Base-by-base conservation (phyloP, 2,888 invertebrate genomes). In the Diplazon laetatorius region DNA sequence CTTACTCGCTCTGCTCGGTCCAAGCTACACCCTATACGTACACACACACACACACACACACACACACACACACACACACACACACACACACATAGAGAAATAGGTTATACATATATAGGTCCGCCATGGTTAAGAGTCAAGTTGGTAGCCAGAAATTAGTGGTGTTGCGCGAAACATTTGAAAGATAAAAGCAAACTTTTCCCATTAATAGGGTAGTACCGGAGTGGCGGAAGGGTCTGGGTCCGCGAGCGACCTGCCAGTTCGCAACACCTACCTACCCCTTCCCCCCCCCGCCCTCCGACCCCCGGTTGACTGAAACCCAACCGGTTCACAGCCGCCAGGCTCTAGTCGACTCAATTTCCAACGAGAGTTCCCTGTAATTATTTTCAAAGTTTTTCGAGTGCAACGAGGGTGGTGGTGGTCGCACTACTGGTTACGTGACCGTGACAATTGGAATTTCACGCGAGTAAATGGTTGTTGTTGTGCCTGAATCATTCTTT, bases 141-240 rank as follows among this genome's bases (percentile, higher is more conserved):
- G 87, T 86, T 86, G 83, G 85, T 88, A 89, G 89, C 89, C 88
- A 84, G 87, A 87, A 90, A 90, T 90, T 90, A 90, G 89, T 87
- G 87, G 87, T 87, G 90, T 90, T 90, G 87, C 87, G 83, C 87
- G 82, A 84, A 86, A 84, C 90, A 88, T 89, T 90, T 90, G 88
- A 89, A 89, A 91, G 90, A 91, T 91, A 90, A 90, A 90, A 89
- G 88, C 84, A 86, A 91, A 91, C 90, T 91, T 91, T 90, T 90
- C 89, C 88, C 90, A 90, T 90, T 90, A 89, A 89, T 88, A 85
- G 85, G 68, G 55, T 81, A 69, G 63, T 68, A 80, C 75, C 78
- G 82, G 82, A 81, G 81, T 81, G 78, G 80, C 60, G 83, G 44
- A 75, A 37, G 62, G 46, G 59, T 20, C 52, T 63, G 42, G 44